phyloP scores from a whole-genome alignment of 2,797 vertebrate genomes.

The Argentina silus region DNA sequence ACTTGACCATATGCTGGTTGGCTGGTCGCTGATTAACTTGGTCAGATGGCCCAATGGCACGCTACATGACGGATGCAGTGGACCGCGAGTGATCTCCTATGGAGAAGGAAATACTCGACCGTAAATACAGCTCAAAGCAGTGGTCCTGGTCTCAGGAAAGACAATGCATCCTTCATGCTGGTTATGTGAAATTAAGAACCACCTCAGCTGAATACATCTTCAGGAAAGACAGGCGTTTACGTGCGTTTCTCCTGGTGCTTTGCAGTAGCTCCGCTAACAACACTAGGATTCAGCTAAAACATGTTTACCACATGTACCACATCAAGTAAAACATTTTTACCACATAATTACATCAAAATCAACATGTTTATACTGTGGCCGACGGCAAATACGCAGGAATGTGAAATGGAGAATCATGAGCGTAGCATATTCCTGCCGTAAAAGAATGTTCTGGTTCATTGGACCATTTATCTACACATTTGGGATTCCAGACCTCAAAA shows the following conservation, averaged over 20 bases:
- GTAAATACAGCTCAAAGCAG: slow-evolving; percentile 38
- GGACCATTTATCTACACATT: background rate
- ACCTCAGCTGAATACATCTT: background rate
- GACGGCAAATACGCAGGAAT: slow-evolving; percentile 25
- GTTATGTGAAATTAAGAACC: slow-evolving; percentile 17
- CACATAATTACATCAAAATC: background rate
- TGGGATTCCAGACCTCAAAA: slow-evolving; percentile 21
- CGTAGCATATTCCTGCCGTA: background rate
- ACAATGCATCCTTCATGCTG: background rate
- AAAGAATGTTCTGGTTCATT: background rate
- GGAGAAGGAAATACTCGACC: slow-evolving; percentile 38
- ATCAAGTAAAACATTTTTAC: slow-evolving; percentile 44
- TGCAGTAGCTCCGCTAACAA: slow-evolving; percentile 47
- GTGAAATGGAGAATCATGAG: background rate
- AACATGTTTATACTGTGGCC: slow-evolving; percentile 49
- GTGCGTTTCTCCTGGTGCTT: background rate
- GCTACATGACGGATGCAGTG: slow-evolving; percentile 61
- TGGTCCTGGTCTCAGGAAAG: slow-evolving; percentile 15
- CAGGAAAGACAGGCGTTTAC: slow-evolving; percentile 14
- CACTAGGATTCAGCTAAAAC: slow-evolving; percentile 53
- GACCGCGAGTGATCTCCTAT: slow-evolving; percentile 47
- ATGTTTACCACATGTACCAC: slow-evolving; percentile 16
- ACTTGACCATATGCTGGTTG: slow-evolving; percentile 47
- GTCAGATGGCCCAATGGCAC: slow-evolving; percentile 32
- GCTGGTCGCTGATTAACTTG: slow-evolving; percentile 46